Conservation (phyloP, 2,888 invertebrate genomes). For the Scaptomyza cyrtandrae region DNA sequence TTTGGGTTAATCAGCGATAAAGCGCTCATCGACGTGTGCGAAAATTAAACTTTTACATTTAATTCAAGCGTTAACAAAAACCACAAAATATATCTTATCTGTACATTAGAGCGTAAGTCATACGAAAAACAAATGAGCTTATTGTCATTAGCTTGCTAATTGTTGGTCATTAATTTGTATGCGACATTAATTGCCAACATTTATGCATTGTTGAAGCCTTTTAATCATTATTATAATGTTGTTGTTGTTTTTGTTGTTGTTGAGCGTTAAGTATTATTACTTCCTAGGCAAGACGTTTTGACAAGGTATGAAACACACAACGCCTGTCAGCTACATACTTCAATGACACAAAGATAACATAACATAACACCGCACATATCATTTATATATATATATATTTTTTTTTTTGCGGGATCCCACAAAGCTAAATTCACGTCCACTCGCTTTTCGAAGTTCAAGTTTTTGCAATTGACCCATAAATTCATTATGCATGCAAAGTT, state of each 20-base stretch:
- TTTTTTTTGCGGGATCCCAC: constrained; percentile 36
- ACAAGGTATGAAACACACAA: constrained; percentile 29
- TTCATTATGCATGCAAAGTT: constrained; percentile 79
- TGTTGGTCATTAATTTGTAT: constrained; percentile 71
- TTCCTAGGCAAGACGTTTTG: constrained; percentile 65
- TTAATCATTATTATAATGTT: neutral
- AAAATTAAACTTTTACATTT: constrained; percentile 47
- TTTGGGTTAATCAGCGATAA: constrained; percentile 77
- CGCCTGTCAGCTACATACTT: constrained; percentile 44
- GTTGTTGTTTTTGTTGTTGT: constrained; percentile 9
- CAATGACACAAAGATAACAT: constrained; percentile 47
- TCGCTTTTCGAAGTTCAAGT: constrained; percentile 72
- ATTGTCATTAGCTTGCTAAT: constrained; percentile 67
- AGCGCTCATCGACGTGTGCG: constrained; percentile 67
- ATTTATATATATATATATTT: neutral
- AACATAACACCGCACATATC: constrained; percentile 30
- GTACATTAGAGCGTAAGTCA: constrained; percentile 10
- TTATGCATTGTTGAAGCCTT: constrained; percentile 41
- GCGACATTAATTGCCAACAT: constrained; percentile 63
- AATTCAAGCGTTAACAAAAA: neutral
- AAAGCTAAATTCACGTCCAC: constrained; percentile 32
- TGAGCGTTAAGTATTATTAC: constrained; percentile 41
- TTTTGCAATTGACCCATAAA: constrained; percentile 78
- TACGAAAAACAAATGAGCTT: constrained; percentile 54
- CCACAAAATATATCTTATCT: constrained; percentile 34